phyloP scores from a whole-genome alignment of 2,888 invertebrate species.

The Noctua comes region DNA sequence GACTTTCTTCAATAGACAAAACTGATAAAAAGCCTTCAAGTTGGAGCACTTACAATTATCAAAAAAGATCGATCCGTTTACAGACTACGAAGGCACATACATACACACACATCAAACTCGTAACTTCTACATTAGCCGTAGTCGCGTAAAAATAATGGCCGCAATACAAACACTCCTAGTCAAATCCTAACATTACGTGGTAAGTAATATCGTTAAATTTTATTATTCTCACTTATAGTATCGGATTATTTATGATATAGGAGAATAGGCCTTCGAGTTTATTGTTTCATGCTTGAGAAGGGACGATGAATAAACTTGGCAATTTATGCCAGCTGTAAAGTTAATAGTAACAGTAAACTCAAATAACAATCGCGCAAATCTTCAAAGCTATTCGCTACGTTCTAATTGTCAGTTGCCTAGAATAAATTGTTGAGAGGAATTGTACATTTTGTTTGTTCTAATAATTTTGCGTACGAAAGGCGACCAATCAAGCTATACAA shows the following conservation, averaged over 20 bases:
- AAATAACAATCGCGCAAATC: constrained; percentile 76
- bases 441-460: constrained; percentile 12
- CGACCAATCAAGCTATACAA: too few relatives aligned
- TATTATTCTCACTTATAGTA: constrained; percentile 85
- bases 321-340: constrained; percentile 83
- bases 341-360: constrained; percentile 75
- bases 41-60: neutral
- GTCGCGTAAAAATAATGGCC: constrained; percentile 42
- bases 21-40: neutral
- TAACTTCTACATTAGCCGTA: constrained; percentile 41
- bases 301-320: constrained; percentile 83
- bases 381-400: constrained; percentile 66
- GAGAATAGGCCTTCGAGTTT: constrained; percentile 80
- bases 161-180: constrained; percentile 59
- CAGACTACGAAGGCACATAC: neutral
- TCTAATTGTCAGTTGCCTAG: constrained; percentile 63
- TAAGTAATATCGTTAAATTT: constrained; percentile 84
- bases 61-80: constrained; percentile 9
- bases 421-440: constrained; percentile 32
- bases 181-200: constrained; percentile 72
- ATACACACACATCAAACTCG: neutral
- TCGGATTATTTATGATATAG: constrained; percentile 85
- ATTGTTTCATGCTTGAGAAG: constrained; percentile 84
- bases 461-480: neutral
- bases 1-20: neutral